Evolutionary conservation across 2,888 invertebrate genomes (phyloP).

Genomic region (Spodoptera exigua): DNA sequence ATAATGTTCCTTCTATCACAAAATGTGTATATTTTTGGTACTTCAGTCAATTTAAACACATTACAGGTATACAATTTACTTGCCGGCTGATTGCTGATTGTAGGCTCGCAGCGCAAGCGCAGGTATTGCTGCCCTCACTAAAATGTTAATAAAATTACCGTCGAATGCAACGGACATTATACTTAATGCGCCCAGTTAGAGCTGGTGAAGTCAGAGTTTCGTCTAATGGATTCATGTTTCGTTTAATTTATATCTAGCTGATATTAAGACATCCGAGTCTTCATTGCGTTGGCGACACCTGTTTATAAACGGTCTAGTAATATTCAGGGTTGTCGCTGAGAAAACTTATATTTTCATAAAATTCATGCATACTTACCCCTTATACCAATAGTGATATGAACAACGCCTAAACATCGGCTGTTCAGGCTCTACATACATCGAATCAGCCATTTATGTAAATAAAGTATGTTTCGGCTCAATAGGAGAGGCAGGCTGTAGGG

Average conservation of each 20-base stretch:
- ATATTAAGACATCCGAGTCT: slow-evolving; percentile 77
- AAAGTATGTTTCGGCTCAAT: slow-evolving; percentile 58
- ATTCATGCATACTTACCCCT: neutral
- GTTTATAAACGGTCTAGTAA: slow-evolving; percentile 59
- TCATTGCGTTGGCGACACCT: slow-evolving; percentile 69
- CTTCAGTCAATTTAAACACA: slow-evolving; percentile 61
- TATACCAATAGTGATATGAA: slow-evolving; percentile 13
- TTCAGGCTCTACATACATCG: slow-evolving; percentile 40
- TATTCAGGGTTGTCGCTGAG: slow-evolving; percentile 56
- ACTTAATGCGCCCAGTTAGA: slow-evolving; percentile 71
- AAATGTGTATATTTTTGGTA: slow-evolving; percentile 46
- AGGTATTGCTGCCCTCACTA: slow-evolving; percentile 67
- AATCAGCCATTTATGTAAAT: slow-evolving; percentile 54
- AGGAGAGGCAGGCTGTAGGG: slow-evolving; percentile 73
- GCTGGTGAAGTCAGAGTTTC: slow-evolving; percentile 66
- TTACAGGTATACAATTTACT: slow-evolving; percentile 70
- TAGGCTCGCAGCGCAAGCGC: slow-evolving; percentile 63
- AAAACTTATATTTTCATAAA: slow-evolving; percentile 7
- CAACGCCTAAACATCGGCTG: slow-evolving; percentile 10
- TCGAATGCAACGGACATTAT: slow-evolving; percentile 70
- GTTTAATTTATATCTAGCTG: slow-evolving; percentile 72
- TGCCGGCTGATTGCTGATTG: slow-evolving; percentile 71
- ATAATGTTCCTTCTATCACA: slow-evolving; percentile 39
- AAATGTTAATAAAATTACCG: slow-evolving; percentile 81
- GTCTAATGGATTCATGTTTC: slow-evolving; percentile 72